These are phyloP conservation scores for Drosophila paramelanica DNA, from an alignment of 2,888 invertebrate species.

Conservation along the genomic window DNA sequence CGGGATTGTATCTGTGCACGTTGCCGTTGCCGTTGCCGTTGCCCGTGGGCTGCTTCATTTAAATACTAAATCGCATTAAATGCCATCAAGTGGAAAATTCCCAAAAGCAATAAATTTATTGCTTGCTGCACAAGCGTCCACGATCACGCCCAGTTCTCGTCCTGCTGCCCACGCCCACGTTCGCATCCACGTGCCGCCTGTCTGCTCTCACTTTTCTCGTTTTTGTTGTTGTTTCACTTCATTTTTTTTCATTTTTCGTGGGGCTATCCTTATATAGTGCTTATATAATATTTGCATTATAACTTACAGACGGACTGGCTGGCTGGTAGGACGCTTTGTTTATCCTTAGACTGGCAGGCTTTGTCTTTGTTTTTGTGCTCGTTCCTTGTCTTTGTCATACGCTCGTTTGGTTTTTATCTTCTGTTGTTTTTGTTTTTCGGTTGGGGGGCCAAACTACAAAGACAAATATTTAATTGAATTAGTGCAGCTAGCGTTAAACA, in stretches of 20 bases:
- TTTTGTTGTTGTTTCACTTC: neutral
- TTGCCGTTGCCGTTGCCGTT: neutral
- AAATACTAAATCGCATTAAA: constrained; percentile 80
- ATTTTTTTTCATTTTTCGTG: constrained; percentile 25
- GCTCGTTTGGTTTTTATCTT: constrained; percentile 58
- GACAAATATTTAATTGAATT: constrained; percentile 81
- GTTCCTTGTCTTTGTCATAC: constrained; percentile 55
- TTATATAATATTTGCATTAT: constrained; percentile 75
- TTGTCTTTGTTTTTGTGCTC: constrained; percentile 34
- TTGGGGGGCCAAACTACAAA: constrained; percentile 65
- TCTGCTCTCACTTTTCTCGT: constrained; percentile 57
- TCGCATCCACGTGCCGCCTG: constrained; percentile 21
- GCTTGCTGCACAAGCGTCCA: constrained; percentile 57
- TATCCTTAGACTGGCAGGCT: constrained; percentile 49
- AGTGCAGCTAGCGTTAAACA: constrained; percentile 76
- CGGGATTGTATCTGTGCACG: neutral
- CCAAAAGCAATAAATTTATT: constrained; percentile 79
- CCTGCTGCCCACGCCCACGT: constrained; percentile 5
- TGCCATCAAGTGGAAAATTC: constrained; percentile 81
- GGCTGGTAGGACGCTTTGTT: constrained; percentile 30
- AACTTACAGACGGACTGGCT: constrained; percentile 38
- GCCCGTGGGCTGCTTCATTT: constrained; percentile 70
- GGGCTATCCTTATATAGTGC: constrained; percentile 56
- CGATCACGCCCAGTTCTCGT: constrained; percentile 47
- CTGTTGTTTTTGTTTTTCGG: constrained; percentile 22